phyloP scores from a whole-genome alignment of 1,140 invertebrate species.

The Scaptomyza pallida region DNA sequence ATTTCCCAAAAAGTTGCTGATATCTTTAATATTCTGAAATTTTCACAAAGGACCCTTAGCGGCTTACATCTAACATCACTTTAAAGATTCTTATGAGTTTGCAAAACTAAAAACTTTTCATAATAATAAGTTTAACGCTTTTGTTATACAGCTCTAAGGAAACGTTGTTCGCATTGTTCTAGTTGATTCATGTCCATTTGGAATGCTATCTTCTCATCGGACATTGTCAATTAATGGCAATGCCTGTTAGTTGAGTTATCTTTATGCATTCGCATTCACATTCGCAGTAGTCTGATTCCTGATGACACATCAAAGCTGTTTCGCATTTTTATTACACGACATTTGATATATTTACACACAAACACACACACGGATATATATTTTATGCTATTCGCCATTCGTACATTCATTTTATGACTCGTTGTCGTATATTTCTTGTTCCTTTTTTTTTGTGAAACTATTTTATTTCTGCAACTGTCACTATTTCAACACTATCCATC shows the following conservation, averaged over 20 bases:
- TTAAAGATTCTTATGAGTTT: too few relatives aligned
- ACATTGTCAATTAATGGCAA: neutral
- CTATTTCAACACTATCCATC: conserved; percentile 32
- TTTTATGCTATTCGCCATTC: neutral
- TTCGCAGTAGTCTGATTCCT: neutral
- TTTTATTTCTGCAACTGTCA: conserved; percentile 26
- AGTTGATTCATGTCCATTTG: neutral
- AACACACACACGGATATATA: neutral
- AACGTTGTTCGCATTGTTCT: too few relatives aligned
- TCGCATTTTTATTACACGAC: conserved; percentile 22
- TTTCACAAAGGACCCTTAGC: too few relatives aligned
- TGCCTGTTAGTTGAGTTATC: neutral
- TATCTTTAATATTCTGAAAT: too few relatives aligned
- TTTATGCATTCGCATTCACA: neutral
- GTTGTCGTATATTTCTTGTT: neutral
- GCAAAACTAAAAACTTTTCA: too few relatives aligned
- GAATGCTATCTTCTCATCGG: neutral
- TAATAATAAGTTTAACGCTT: neutral
- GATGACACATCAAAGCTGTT: conserved; percentile 27
- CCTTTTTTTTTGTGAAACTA: conserved; percentile 19
- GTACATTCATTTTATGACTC: conserved; percentile 42
- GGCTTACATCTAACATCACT: too few relatives aligned
- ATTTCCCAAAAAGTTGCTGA: too few relatives aligned
- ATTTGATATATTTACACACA: conserved; percentile 10
- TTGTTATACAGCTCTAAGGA: too few relatives aligned